phyloP scores from a whole-genome alignment of 2,113 vertebrate genomes.

The Nipponia nippon region DNA sequence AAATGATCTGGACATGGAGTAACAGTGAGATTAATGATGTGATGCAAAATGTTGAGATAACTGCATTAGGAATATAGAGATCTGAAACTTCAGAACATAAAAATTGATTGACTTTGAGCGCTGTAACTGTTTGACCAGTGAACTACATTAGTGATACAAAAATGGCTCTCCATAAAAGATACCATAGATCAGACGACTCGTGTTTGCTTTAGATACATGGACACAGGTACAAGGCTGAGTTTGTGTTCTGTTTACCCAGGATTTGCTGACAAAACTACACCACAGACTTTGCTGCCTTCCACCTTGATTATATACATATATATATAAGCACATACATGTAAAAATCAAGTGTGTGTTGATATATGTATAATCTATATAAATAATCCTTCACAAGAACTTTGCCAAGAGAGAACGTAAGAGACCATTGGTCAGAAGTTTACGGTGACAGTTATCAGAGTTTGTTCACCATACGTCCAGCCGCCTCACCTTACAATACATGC shows the following conservation, averaged over 20 bases:
- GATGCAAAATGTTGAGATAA: neutral
- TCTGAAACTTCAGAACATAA: neutral
- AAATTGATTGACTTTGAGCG: neutral
- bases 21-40: neutral
- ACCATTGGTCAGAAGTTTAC: neutral
- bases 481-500: neutral
- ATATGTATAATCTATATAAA: neutral
- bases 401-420: neutral
- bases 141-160: neutral
- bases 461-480: neutral
- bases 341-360: neutral
- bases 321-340: neutral
- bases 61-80: neutral
- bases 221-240: neutral
- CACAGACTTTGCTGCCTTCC: neutral
- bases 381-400: neutral
- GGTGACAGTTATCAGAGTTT: neutral
- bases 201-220: neutral
- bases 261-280: neutral
- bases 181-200: neutral
- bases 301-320: rapidly evolving
- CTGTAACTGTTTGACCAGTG: neutral
- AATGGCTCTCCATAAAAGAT: neutral
- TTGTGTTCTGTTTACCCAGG: neutral
- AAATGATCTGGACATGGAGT: neutral